phyloP scores from a whole-genome alignment of 2,888 invertebrate species.

The Allacma fusca region DNA sequence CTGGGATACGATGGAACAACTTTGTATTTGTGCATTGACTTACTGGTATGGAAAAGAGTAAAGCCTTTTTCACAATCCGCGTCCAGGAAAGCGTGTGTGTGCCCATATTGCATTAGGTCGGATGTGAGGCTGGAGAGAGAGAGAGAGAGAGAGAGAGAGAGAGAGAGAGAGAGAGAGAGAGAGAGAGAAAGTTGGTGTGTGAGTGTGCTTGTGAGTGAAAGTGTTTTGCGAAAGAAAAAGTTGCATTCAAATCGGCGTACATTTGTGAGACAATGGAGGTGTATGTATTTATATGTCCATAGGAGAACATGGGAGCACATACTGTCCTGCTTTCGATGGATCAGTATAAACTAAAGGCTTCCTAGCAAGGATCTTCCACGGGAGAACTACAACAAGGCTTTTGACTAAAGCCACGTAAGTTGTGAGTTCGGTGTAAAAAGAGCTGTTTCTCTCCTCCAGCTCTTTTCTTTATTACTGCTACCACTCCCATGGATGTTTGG shows the following conservation, averaged over 20 bases:
- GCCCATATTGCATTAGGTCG: too few relatives aligned
- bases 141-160: background rate
- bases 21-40: too few relatives aligned
- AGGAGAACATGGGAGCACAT: background rate
- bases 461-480: background rate
- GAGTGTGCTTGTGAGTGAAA: background rate
- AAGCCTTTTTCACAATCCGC: too few relatives aligned
- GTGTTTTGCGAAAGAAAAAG: background rate
- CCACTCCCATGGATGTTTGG: background rate
- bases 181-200: background rate
- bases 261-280: background rate
- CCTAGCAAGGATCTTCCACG: too few relatives aligned
- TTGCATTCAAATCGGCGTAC: background rate
- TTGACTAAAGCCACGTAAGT: background rate
- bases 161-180: background rate
- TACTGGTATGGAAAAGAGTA: too few relatives aligned
- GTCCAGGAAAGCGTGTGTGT: too few relatives aligned
- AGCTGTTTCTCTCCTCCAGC: slow-evolving; percentile 2
- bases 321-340: too few relatives aligned
- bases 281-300: background rate
- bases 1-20: too few relatives aligned
- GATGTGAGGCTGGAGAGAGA: too few relatives aligned
- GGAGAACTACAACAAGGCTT: background rate
- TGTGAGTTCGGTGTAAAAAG: slow-evolving; percentile 7
- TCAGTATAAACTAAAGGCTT: too few relatives aligned